Percentiles rank a stretch among this genome's conserved stretches.
Conservation (phyloP, 2,797 vertebrate genomes). For the Falco biarmicus region DNA sequence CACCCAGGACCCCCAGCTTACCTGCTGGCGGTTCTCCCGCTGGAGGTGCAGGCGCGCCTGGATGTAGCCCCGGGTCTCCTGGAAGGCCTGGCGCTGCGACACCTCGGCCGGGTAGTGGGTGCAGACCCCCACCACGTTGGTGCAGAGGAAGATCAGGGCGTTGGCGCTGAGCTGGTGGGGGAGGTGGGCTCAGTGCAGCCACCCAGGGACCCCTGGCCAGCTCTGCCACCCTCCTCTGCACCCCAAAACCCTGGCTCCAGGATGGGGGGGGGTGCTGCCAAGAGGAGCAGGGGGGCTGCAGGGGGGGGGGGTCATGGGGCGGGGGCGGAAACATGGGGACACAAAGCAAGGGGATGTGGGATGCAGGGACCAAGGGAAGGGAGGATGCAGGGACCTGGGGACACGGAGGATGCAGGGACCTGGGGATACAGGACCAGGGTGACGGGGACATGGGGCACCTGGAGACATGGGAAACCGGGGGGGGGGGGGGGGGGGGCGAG, state of each 20-base stretch:
- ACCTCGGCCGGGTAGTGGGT: constrained; percentile 97
- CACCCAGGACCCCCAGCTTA: background rate
- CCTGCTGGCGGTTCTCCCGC: constrained; percentile 97
- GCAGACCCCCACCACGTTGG: constrained; percentile 94
- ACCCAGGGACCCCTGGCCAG: background rate
- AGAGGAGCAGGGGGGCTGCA: background rate
- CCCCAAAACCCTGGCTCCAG: background rate
- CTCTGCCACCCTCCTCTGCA: background rate
- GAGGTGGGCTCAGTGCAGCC: background rate
- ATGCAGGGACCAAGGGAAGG: too few species aligned
- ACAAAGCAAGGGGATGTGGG: too few species aligned
- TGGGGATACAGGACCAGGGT: too few species aligned
- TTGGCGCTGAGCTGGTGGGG: constrained; percentile 88
- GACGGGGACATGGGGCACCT: too few species aligned
- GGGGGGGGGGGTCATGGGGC: background rate
- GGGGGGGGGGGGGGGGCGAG: too few species aligned
- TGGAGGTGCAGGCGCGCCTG: constrained; percentile 94
- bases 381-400: too few species aligned
- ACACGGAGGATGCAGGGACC: too few species aligned
- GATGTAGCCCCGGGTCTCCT: constrained; percentile 96
- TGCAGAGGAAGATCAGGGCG: constrained; percentile 91
- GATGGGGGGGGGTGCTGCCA: background rate
- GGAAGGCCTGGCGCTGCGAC: constrained; percentile 96
- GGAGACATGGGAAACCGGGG: background rate
- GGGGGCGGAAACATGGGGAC: background rate